Percentiles rank a stretch among this genome's conserved stretches.
Evolutionary conservation across 2,797 vertebrate species (phyloP).

Genomic region (Balearica regulorum): DNA sequence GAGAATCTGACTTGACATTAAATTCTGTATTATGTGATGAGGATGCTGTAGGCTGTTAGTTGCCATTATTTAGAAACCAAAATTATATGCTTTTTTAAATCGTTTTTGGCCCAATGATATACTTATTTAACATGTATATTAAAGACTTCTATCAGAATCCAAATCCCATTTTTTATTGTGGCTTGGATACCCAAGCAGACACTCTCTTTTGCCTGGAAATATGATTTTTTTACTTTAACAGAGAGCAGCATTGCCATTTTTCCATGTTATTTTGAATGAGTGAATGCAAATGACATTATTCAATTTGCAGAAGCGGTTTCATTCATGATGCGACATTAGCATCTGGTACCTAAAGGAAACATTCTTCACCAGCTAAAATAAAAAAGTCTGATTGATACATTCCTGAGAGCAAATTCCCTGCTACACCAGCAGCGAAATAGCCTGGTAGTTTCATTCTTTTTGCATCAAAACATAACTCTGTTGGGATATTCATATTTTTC

Average conservation of each 20-base stretch:
- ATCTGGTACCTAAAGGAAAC: slow-evolving; percentile 22
- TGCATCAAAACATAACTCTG: not conserved
- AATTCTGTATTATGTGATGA: not conserved
- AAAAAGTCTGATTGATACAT: not conserved
- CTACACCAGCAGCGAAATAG: not conserved
- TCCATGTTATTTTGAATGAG: not conserved
- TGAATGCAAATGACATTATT: not conserved
- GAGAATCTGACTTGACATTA: not conserved
- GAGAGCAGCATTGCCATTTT: not conserved
- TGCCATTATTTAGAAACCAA: not conserved
- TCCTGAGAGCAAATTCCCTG: not conserved
- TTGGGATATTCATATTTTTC: not conserved
- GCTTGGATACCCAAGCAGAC: not conserved
- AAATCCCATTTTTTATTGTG: not conserved
- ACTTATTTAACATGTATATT: not conserved
- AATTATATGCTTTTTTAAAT: not conserved
- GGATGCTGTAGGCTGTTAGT: not conserved
- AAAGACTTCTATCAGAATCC: not conserved
- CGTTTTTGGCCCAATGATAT: not conserved
- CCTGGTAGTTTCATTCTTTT: not conserved
- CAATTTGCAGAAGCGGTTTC: not conserved
- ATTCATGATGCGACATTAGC: not conserved
- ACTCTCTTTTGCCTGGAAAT: not conserved
- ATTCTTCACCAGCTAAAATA: not conserved
- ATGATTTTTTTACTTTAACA: not conserved